These are phyloP conservation scores for Caenorhabditis macrosperma DNA, from an alignment of 2,888 invertebrate species.

Conservation along the genomic window DNA sequence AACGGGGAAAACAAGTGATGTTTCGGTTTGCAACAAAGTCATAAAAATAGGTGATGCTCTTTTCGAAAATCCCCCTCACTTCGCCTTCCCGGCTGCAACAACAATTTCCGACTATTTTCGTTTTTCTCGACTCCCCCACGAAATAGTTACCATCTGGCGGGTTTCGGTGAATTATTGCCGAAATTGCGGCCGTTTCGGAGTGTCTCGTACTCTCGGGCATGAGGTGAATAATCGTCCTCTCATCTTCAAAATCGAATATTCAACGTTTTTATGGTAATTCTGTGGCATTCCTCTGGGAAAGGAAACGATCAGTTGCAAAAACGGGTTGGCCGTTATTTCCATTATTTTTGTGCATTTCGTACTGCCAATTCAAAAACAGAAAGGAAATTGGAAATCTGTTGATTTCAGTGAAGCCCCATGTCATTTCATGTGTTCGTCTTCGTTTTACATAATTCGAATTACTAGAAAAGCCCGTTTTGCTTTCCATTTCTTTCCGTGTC, in stretches of 20 bases:
- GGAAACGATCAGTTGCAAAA: no score
- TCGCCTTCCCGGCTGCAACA: background rate
- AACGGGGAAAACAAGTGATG: background rate
- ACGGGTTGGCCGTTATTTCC: no score
- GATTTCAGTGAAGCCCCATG: background rate
- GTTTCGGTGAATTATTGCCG: no score
- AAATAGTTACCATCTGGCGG: no score
- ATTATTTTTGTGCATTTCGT: no score
- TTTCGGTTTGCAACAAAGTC: conserved; percentile 35
- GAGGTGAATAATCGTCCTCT: conserved; percentile 16
- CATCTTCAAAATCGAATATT: conserved; percentile 19
- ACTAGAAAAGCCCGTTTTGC: background rate
- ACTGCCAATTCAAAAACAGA: no score
- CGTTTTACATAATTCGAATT: background rate
- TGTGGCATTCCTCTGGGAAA: no score
- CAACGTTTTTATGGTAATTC: background rate
- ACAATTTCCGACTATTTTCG: background rate
- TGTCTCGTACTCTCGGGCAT: no score
- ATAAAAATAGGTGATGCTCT: conserved; percentile 33
- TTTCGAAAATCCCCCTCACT: background rate
- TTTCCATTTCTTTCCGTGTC: background rate
- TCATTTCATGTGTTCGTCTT: background rate
- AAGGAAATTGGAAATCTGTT: background rate
- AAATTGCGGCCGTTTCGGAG: no score
- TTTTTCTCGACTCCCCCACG: no score